Evolutionary conservation across 2,888 invertebrate genomes (phyloP).

Genomic region (Cantharis nigra): DNA sequence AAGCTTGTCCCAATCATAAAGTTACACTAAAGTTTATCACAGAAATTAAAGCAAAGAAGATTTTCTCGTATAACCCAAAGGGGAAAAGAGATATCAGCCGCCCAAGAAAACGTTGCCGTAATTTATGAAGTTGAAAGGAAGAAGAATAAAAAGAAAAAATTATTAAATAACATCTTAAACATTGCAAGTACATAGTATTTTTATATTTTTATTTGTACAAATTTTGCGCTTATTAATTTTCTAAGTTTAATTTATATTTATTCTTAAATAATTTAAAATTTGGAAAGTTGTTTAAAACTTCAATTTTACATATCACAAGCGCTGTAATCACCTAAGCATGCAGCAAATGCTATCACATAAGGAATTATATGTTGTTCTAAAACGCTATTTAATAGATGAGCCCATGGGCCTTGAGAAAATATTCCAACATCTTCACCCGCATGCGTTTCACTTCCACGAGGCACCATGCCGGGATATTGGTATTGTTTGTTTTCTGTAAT

Average conservation of each 20-base stretch:
- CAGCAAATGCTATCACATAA: conserved; percentile 73
- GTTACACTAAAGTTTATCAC: no score
- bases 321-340: conserved; percentile 64
- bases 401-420: conserved; percentile 77
- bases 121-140: no score
- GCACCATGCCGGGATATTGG: conserved; percentile 64
- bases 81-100: no score
- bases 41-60: no score
- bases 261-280: background rate
- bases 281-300: background rate
- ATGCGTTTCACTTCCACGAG: conserved; percentile 66
- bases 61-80: no score
- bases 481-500: conserved; percentile 54
- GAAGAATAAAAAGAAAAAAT: no score
- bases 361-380: conserved; percentile 81
- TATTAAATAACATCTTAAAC: no score
- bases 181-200: background rate
- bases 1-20: no score
- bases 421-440: conserved; percentile 82
- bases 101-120: no score
- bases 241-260: background rate
- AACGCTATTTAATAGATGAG: conserved; percentile 78
- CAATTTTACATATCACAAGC: background rate
- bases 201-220: background rate
- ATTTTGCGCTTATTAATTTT: background rate